Evolutionary conservation across 2,888 invertebrate genomes (phyloP).

Genomic region (Apamea anceps): DNA sequence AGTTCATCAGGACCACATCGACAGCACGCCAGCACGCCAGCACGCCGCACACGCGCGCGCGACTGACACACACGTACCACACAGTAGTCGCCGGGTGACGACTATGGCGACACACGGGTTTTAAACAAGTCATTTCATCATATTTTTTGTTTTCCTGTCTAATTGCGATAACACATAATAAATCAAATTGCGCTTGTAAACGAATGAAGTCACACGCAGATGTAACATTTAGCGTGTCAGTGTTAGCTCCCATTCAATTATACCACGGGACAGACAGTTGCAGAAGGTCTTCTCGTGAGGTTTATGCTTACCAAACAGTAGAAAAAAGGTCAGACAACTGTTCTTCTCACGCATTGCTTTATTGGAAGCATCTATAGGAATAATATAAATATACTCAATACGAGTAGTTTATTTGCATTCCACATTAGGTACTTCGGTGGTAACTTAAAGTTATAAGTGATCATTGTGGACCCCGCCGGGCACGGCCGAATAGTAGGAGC

Average conservation of each 20-base stretch:
- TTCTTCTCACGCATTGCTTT: not conserved
- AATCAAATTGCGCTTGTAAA: conserved; percentile 22
- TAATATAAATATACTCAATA: not conserved
- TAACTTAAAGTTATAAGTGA: not conserved
- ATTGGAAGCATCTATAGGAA: not conserved
- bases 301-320: no score
- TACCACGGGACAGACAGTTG: not conserved
- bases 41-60: not conserved
- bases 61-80: not conserved
- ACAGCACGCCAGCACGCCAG: not conserved
- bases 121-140: conserved; percentile 33
- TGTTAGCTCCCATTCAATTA: conserved; percentile 26
- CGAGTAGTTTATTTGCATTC: not conserved
- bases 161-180: conserved; percentile 26
- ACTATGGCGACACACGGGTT: conserved; percentile 2
- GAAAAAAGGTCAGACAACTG: not conserved
- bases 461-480: not conserved
- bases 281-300: conserved; percentile 34
- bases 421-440: not conserved
- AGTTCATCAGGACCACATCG: not conserved
- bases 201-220: conserved; percentile 27
- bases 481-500: not conserved
- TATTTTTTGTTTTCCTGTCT: conserved; percentile 46
- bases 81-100: conserved; percentile 6
- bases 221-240: conserved; percentile 39